Base-by-base conservation (phyloP, 2,113 vertebrate species). In the Laticauda colubrina region DNA sequence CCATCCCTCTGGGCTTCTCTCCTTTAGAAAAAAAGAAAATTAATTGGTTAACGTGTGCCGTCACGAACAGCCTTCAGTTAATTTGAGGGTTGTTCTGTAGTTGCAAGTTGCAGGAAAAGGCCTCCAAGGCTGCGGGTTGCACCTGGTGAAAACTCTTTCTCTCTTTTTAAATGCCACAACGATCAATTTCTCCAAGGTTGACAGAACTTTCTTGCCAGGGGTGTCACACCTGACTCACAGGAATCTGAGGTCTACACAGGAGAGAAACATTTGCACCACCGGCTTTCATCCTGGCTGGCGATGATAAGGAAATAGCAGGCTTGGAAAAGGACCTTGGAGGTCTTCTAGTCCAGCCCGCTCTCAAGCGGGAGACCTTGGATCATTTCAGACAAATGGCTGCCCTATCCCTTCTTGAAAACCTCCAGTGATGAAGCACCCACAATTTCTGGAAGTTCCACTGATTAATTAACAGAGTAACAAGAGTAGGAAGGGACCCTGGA, bases 1-100 rank as follows among this genome's bases (percentile, higher is more conserved):
- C 95, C 95, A 95, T 94, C 94, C 95, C 94, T 85, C 93, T 95
- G 92, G 96, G 96, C 96, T 96, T 95, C 94, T 8, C 93, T 88
- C 1, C 48, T 94, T 92, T 95, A 93, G 94, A 91, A 21, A 7
- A 93, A 95, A 94, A 96, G 90, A 95, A 94, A 93, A 53, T 91
- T 94, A 96, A 95, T 91, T 95, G 92, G 53, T 91, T 61, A 92
- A 97, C 95, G 85, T 93, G 96, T 95, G 87, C 88, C 59, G 94
- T 97, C 95, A 94, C 64, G 95, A 96, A 85, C 2, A 92, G 88
- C 20, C 53, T 92, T 34, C 55, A 91, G 87, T 87, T 95, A 7
- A 24, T 85, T 90, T 90, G 55, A 45, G 21, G 85, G 95, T 45
- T 89, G 81, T 93, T 92, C 55, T 4, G 1, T 39, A 90, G 24